phyloP scores from a whole-genome alignment of 1,140 invertebrate species.

The Diabrotica virgifera region DNA sequence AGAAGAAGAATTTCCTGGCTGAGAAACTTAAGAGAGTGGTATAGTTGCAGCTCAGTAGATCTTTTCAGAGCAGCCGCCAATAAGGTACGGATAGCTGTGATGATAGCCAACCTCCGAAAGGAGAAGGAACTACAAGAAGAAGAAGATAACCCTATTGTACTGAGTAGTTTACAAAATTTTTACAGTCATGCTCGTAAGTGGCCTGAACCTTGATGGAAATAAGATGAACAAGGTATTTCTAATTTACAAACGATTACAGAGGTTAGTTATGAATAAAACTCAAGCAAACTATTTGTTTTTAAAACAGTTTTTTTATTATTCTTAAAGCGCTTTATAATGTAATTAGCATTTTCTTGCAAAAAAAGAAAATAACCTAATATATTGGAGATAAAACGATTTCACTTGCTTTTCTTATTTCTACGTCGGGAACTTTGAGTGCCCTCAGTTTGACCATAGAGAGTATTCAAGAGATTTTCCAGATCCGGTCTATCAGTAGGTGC shows the following conservation, averaged over 20 bases:
- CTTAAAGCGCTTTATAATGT: slow-evolving; percentile 12
- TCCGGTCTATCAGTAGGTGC: slow-evolving; percentile 39
- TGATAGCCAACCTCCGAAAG: too few species aligned
- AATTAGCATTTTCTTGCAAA: slow-evolving; percentile 14
- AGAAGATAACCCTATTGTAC: too few species aligned
- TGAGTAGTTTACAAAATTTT: too few species aligned
- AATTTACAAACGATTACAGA: background rate
- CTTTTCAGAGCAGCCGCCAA: too few species aligned
- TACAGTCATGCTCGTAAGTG: too few species aligned
- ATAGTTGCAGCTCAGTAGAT: too few species aligned
- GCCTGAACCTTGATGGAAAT: background rate
- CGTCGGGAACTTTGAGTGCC: slow-evolving; percentile 24
- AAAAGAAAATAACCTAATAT: slow-evolving; percentile 17
- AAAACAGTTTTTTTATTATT: slow-evolving; percentile 36
- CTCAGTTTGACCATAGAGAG: slow-evolving; percentile 41
- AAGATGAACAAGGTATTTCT: background rate
- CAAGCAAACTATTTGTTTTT: slow-evolving; percentile 1
- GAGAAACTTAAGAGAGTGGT: too few species aligned
- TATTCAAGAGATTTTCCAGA: slow-evolving; percentile 46
- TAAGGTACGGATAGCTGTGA: too few species aligned
- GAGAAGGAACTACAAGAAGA: too few species aligned
- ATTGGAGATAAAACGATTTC: slow-evolving; percentile 17
- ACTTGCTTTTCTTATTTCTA: slow-evolving; percentile 35
- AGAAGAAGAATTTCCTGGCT: too few species aligned
- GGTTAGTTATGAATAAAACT: background rate